Conservation (phyloP, 2,888 invertebrate genomes). For the Sphecodes monilicornis region DNA sequence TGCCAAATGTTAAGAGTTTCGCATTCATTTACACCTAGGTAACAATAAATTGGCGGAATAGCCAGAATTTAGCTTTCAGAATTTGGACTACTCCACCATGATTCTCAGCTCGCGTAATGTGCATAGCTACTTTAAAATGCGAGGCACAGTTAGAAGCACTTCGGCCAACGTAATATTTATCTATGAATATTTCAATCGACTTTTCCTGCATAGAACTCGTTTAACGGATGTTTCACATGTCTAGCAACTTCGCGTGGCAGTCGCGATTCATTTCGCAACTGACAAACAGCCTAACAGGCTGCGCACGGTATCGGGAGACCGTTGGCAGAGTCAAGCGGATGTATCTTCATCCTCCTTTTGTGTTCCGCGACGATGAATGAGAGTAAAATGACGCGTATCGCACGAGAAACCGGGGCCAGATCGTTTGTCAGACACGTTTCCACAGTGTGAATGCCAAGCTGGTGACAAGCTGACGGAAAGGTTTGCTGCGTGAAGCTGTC, state of each 20-base stretch:
- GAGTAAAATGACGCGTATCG: slow-evolving; percentile 51
- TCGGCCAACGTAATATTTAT: neutral
- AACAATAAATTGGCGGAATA: too few species aligned
- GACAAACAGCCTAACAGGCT: slow-evolving; percentile 18
- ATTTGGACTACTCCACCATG: too few species aligned
- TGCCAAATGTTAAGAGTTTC: too few species aligned
- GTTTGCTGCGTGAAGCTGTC: neutral
- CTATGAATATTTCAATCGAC: neutral
- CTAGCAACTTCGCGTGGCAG: neutral
- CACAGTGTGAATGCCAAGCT: slow-evolving; percentile 13
- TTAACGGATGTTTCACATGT: neutral
- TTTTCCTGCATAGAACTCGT: neutral
- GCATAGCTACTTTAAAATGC: neutral
- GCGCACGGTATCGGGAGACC: slow-evolving; percentile 18
- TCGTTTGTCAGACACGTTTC: slow-evolving; percentile 42
- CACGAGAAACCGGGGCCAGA: slow-evolving; percentile 54
- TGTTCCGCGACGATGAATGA: slow-evolving; percentile 20
- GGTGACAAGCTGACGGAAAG: slow-evolving; percentile 28
- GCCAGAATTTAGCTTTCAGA: too few species aligned
- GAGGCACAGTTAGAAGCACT: neutral
- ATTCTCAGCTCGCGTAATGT: too few species aligned
- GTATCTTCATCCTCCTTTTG: slow-evolving; percentile 55
- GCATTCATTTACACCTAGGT: too few species aligned
- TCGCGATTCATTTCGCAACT: neutral
- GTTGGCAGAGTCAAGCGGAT: slow-evolving; percentile 24